phyloP scores from a whole-genome alignment of 1,140 invertebrate genomes.

The Drosophila lacteicornis region DNA sequence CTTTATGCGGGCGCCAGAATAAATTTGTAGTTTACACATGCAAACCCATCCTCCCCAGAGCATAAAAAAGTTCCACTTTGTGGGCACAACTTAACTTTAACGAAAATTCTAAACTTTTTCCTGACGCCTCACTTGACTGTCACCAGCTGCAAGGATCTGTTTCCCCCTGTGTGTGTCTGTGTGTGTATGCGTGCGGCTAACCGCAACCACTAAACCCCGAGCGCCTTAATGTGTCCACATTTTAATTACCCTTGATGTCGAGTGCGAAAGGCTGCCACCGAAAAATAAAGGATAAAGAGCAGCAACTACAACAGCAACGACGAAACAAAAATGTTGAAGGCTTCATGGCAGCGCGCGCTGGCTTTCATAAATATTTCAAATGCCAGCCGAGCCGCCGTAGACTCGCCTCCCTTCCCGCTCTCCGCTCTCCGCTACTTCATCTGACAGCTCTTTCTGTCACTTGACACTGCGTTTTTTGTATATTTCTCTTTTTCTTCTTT shows the following conservation, averaged over 20 bases:
- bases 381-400: slow-evolving; percentile 21
- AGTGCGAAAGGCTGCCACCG: slow-evolving; percentile 57
- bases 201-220: slow-evolving; percentile 24
- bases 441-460: slow-evolving; percentile 46
- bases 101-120: slow-evolving; percentile 28
- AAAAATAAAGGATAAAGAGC: slow-evolving; percentile 46
- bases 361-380: slow-evolving; percentile 59
- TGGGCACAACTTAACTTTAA: slow-evolving; percentile 29
- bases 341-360: slow-evolving; percentile 45
- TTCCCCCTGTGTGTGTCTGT: not conserved
- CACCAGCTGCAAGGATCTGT: slow-evolving; percentile 29
- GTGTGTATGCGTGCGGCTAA: slow-evolving; percentile 12
- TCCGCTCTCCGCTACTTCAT: slow-evolving; percentile 1
- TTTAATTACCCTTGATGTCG: slow-evolving; percentile 77
- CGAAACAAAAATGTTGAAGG: slow-evolving; percentile 23
- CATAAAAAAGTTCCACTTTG: slow-evolving; percentile 18
- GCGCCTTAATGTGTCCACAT: slow-evolving; percentile 67
- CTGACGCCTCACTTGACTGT: slow-evolving; percentile 11
- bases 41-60: not conserved
- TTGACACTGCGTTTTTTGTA: slow-evolving; percentile 48
- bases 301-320: slow-evolving; percentile 6
- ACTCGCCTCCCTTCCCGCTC: not conserved
- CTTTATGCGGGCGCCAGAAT: not conserved
- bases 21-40: slow-evolving; percentile 6
- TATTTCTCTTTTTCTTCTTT: slow-evolving; percentile 2